Percentiles rank a stretch among this genome's conserved stretches.
These are phyloP conservation scores for Hermaeophaga mercurialis DNA, from an alignment of 2,888 invertebrate species.

Conservation along the genomic window DNA sequence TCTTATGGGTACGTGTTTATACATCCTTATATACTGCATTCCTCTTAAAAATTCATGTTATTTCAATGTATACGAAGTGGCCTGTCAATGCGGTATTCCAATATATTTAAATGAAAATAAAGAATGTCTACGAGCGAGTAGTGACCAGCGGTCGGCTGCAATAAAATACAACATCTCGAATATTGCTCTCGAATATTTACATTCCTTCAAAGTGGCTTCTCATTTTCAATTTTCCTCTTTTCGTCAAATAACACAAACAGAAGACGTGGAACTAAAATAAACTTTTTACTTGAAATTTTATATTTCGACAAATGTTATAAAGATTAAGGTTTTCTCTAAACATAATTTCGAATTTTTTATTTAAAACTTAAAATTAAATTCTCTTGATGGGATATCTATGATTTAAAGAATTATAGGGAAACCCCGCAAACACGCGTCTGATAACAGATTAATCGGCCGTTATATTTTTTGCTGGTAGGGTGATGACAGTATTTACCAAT, in stretches of 20 bases:
- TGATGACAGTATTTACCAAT: too few relatives aligned
- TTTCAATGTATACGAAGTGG: slow-evolving; percentile 27
- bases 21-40: too few relatives aligned
- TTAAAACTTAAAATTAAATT: too few relatives aligned
- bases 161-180: slow-evolving; percentile 41
- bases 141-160: slow-evolving; percentile 36
- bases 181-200: slow-evolving; percentile 35
- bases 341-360: too few relatives aligned
- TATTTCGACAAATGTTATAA: neutral
- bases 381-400: too few relatives aligned
- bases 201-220: slow-evolving; percentile 35
- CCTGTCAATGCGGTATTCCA: slow-evolving; percentile 55
- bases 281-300: neutral
- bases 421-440: too few relatives aligned
- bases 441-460: too few relatives aligned
- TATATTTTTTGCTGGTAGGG: too few relatives aligned
- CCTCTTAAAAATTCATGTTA: slow-evolving; percentile 35
- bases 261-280: neutral
- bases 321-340: too few relatives aligned
- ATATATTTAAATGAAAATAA: slow-evolving; percentile 50
- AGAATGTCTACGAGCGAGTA: slow-evolving; percentile 44
- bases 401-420: too few relatives aligned
- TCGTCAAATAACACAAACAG: neutral
- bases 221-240: slow-evolving; percentile 21
- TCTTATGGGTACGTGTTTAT: too few relatives aligned